Conservation (phyloP, 2,888 invertebrate species). For the Pantelozetes paolii region DNA sequence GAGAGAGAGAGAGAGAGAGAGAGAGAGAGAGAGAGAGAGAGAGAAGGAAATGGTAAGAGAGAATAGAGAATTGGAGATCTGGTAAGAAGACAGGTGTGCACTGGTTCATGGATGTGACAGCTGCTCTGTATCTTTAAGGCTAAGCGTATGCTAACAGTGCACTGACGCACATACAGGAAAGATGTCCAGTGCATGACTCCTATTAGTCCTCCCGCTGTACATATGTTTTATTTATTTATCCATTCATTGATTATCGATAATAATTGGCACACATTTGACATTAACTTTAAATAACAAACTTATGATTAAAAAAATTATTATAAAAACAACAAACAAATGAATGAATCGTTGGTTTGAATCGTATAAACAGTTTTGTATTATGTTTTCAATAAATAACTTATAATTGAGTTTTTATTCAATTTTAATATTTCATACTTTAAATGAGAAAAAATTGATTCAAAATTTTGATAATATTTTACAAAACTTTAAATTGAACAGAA, state of each 20-base stretch:
- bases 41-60: slow-evolving; percentile 19
- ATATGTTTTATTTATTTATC: slow-evolving; percentile 33
- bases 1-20: too few species aligned
- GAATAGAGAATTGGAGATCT: slow-evolving; percentile 13
- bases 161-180: slow-evolving; percentile 5
- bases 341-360: background rate
- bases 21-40: background rate
- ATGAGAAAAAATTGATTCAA: too few species aligned
- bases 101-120: slow-evolving; percentile 35
- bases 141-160: background rate
- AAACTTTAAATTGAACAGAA: too few species aligned
- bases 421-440: too few species aligned
- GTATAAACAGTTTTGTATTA: background rate
- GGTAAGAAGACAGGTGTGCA: slow-evolving; percentile 34
- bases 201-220: slow-evolving; percentile 1
- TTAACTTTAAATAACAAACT: slow-evolving; percentile 16
- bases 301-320: background rate
- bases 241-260: slow-evolving; percentile 29
- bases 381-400: background rate
- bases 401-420: background rate
- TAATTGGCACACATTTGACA: slow-evolving; percentile 25
- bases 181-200: slow-evolving; percentile 20
- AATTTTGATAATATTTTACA: too few species aligned
- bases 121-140: slow-evolving; percentile 34
- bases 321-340: background rate